Conservation (phyloP, 2,113 vertebrate genomes). For the Campylorhamphus procurvoides region DNA sequence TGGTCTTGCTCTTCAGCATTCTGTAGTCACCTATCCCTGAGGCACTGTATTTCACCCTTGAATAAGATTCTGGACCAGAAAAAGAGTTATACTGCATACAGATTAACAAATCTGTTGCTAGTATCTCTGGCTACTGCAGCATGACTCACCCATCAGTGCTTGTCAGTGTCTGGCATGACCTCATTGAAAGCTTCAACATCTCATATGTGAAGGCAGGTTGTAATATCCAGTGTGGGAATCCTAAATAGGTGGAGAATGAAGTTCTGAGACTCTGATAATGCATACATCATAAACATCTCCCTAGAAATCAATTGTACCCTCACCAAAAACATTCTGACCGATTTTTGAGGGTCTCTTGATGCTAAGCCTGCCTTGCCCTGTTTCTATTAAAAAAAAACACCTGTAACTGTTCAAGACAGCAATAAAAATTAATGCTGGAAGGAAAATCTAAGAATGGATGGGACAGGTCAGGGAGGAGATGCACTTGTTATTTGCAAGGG, state of each 20-base stretch:
- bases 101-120: constrained; percentile 74
- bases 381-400: neutral
- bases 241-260: constrained; percentile 4
- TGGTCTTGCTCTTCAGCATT: neutral
- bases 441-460: neutral
- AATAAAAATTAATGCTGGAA: neutral
- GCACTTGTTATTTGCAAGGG: neutral
- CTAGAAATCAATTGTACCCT: neutral
- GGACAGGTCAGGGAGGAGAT: neutral
- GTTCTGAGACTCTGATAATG: neutral
- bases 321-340: neutral
- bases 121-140: constrained; percentile 76
- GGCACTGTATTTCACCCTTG: constrained; percentile 55
- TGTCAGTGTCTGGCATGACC: constrained; percentile 74
- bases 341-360: neutral
- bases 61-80: constrained; percentile 69
- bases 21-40: constrained; percentile 39
- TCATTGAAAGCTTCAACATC: constrained; percentile 71
- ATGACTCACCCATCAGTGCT: constrained; percentile 79
- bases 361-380: neutral
- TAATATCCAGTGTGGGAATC: constrained; percentile 36
- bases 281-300: neutral
- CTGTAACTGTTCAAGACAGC: neutral
- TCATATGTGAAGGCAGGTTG: constrained; percentile 19
- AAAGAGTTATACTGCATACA: constrained; percentile 73